Evolutionary conservation across 1,140 invertebrate genomes (phyloP).

Genomic region (Calycopis cecrops): DNA sequence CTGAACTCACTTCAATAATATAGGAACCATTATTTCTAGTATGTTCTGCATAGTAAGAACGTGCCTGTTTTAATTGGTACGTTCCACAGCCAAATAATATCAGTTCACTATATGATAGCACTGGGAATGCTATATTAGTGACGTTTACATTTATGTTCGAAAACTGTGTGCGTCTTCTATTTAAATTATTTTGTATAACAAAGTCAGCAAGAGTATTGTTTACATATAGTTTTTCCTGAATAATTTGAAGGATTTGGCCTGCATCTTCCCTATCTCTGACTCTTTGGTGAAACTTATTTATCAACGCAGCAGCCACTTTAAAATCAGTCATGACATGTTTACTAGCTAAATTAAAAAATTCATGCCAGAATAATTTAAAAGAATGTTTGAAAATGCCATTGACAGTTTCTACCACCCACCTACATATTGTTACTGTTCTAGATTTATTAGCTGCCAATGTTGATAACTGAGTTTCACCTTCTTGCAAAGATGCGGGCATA

Average conservation of each 20-base stretch:
- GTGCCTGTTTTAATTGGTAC: conserved; percentile 3
- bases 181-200: conserved; percentile 15
- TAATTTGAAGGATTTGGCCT: conserved; percentile 16
- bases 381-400: conserved; percentile 20
- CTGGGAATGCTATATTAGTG: neutral
- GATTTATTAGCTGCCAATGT: conserved; percentile 7
- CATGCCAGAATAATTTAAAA: conserved; percentile 16
- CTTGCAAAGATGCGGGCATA: neutral
- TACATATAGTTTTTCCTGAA: neutral
- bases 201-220: conserved; percentile 11
- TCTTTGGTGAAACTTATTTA: too few species aligned
- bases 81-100: neutral
- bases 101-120: neutral
- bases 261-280: too few species aligned
- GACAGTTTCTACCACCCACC: conserved; percentile 15
- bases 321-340: conserved; percentile 12
- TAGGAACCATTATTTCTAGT: conserved; percentile 7
- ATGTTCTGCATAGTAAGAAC: conserved; percentile 15
- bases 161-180: conserved; percentile 13
- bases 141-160: conserved; percentile 2
- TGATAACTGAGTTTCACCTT: conserved; percentile 2
- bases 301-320: conserved; percentile 8
- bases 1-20: neutral
- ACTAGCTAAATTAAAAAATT: conserved; percentile 21
- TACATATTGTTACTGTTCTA: conserved; percentile 18